Evolutionary conservation across 2,888 invertebrate species (phyloP), one percentile per base, ranked within the genome.

Genomic region (Osmoderma eremita): DNA sequence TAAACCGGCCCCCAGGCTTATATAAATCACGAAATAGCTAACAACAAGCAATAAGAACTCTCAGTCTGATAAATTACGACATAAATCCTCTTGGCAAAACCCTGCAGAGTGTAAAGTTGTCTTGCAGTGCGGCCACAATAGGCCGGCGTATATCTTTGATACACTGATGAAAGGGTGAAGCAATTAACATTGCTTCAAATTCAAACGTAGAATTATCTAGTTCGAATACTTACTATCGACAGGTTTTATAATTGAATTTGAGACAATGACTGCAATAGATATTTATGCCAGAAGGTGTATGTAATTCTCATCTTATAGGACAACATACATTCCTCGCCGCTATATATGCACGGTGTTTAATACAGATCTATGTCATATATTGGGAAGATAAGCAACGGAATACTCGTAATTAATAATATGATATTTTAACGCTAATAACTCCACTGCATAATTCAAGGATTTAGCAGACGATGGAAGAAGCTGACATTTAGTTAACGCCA

Each of bases 1-100:
- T 36, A 30, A 38, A 38, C 24, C 48, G 22, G 15, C 15, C 58
- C 13, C 4, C 18, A 10, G 38, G 8, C 5, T 56, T 15, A 22
- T 8, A 45, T 61, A 61, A 45, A 45, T 45, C 45, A 45, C 24
- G 2, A 12, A 30, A 3, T 45, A 15, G 30, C 58, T 24, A 61
- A 61, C 45, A 41, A 17, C 24, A 6, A 10, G 13, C 45, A 30
- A 61, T 61, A 61, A 61, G 41, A 61, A 45, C 30, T 61, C n/a
- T 20, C 20, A 13, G 36, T 18, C 51, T 51, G 51, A 41, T 53
- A 63, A 53, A 53, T 53, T 30, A 41, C 63, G 24, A 13, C 42
- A 63, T 63, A 63, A 63, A 63, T 63, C 24, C 17, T 51, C 41
- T 15, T 41, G 24, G 24, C 63, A 61, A 61, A 45, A 45, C 24